Evolutionary conservation across 2,888 invertebrate species (phyloP).

Genomic region (Teleogryllus oceanicus): DNA sequence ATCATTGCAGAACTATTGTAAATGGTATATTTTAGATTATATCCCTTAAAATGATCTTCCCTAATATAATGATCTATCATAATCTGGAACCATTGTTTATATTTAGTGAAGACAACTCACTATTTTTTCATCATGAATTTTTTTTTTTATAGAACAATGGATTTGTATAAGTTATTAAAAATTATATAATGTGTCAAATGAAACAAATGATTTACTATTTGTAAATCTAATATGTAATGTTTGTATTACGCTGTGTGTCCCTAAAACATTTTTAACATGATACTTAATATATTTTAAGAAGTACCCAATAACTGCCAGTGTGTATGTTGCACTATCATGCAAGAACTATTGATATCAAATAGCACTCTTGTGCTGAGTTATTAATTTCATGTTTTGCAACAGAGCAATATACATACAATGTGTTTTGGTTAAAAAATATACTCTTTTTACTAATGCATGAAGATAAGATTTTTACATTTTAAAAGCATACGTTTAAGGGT

Average conservation of each 20-base stretch:
- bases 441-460: conserved; percentile 19
- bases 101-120: too few relatives aligned
- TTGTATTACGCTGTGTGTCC: neutral
- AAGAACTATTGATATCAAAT: neutral
- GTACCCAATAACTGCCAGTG: conserved; percentile 7
- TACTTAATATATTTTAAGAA: conserved; percentile 4
- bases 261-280: conserved; percentile 2
- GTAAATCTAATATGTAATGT: neutral
- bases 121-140: too few relatives aligned
- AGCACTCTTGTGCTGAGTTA: neutral
- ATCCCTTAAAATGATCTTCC: too few relatives aligned
- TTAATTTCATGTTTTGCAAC: neutral
- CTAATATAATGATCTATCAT: too few relatives aligned
- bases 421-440: conserved; percentile 11
- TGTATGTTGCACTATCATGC: conserved; percentile 18
- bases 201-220: too few relatives aligned
- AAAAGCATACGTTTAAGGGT: conserved; percentile 24
- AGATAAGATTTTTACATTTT: conserved; percentile 26
- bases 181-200: too few relatives aligned
- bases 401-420: conserved; percentile 18
- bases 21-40: too few relatives aligned
- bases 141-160: too few relatives aligned
- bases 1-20: too few relatives aligned
- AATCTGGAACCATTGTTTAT: too few relatives aligned
- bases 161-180: too few relatives aligned